A percentile compares a stretch with the other conserved stretches of the same genome.
These are phyloP conservation scores for Pithys albifrons DNA, from an alignment of 2,113 vertebrate species.

Conservation along the genomic window DNA sequence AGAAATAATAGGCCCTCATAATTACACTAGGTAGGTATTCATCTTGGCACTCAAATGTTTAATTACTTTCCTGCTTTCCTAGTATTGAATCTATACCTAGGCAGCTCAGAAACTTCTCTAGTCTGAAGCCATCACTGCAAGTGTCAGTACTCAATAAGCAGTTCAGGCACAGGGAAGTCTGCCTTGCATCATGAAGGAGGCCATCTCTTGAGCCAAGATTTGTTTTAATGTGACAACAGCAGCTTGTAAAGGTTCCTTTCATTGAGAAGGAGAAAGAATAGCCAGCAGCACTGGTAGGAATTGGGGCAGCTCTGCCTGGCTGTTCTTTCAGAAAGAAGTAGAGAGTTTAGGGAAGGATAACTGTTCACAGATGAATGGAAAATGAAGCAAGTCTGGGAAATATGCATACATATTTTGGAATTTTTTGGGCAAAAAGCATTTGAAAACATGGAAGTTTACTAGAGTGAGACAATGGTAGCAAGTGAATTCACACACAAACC, in stretches of 20 bases:
- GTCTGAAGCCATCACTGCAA: neutral
- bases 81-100: neutral
- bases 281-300: neutral
- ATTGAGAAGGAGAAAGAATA: neutral
- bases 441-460: neutral
- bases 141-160: neutral
- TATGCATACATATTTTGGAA: neutral
- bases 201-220: neutral
- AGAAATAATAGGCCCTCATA: constrained; percentile 15
- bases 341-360: neutral
- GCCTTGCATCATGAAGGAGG: neutral
- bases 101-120: neutral
- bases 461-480: neutral
- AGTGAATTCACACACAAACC: neutral
- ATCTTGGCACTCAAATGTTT: neutral
- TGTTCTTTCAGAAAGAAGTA: neutral
- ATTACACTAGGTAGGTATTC: neutral
- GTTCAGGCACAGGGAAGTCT: neutral
- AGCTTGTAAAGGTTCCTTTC: neutral
- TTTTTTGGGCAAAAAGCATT: neutral
- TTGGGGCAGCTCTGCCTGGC: neutral
- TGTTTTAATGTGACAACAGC: neutral
- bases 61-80: constrained; percentile 1
- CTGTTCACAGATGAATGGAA: neutral
- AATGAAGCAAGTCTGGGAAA: neutral